Evolutionary conservation across 2,888 invertebrate species (phyloP), one percentile per base, ranked within the genome.

Genomic region (Polyploca ridens): DNA sequence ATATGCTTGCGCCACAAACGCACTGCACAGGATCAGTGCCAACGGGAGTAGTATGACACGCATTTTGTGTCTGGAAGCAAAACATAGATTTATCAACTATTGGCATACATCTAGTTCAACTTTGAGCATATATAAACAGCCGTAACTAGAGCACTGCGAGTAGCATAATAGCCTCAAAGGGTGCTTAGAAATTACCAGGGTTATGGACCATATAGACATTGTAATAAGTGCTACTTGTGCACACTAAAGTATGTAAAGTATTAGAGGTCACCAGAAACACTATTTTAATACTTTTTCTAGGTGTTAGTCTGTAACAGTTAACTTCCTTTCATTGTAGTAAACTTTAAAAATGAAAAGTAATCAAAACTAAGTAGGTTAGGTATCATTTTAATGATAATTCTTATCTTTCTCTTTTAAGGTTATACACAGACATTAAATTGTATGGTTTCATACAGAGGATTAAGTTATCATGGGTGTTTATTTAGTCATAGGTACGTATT

Each of bases 21-120:
- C 81, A 69, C 86, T 81, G 75, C 90, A 86, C 54, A 90, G 70
- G 62, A 93, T 73, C 72, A 94, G 72, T 63, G 80, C 82, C 79
- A 90, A 66, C 16, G 86, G 78, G 35, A 89, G 77, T 70, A 89
- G 74, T 76, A 85, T 71, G 66, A 86, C 69, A 73, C 89, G 87
- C 93, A 93, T 93, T 64, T 73, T 89, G 67, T 27, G 64, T 63
- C 67, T 59, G 13, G 60, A 63, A 64, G 41, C 14, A 60, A 62
- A 61, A 16, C 33, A 35, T 27, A 58, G 33, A 10, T 5, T 19
- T 35, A 27, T 27, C 27, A 27, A 27, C 27, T 33, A 35, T 7
- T 11, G 2, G 11, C 5, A 58, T 13, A 58, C 58, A 33, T 58
- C 14, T 1, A 35, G 1, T 35, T 5, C 44, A 19, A 1, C 2